phyloP scores from a whole-genome alignment of 2,113 vertebrate genomes.

The Dromiciops gliroides region DNA sequence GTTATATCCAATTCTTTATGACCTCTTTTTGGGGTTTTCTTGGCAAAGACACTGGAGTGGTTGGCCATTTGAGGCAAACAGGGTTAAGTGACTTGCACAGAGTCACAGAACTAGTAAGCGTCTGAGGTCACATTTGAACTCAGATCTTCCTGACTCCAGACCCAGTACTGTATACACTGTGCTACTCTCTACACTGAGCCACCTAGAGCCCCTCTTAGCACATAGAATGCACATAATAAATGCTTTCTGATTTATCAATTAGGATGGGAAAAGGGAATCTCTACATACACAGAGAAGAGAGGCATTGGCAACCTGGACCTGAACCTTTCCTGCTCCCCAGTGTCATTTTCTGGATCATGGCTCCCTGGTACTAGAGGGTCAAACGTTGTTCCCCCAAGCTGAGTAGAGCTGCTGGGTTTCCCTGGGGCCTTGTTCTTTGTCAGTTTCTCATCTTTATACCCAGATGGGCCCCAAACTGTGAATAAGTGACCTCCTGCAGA shows the following conservation, averaged over 20 bases:
- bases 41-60: too few species aligned
- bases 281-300: neutral
- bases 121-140: too few species aligned
- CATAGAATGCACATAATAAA: neutral
- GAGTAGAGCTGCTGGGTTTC: neutral
- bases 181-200: too few species aligned
- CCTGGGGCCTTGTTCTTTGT: neutral
- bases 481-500: neutral
- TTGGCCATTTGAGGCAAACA: too few species aligned
- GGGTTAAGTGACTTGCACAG: too few species aligned
- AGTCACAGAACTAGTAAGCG: too few species aligned
- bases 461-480: neutral
- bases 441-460: neutral
- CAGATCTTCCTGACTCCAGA: too few species aligned
- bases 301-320: neutral
- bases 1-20: too few species aligned
- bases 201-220: neutral
- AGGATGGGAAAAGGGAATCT: neutral
- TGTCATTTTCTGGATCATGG: neutral
- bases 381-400: neutral
- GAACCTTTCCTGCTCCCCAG: neutral
- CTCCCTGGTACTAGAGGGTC: neutral
- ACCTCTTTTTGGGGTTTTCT: too few species aligned
- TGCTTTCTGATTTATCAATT: neutral
- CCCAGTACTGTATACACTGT: too few species aligned